Evolutionary conservation across 2,888 invertebrate genomes (phyloP).

Genomic region (Andrena marginata): DNA sequence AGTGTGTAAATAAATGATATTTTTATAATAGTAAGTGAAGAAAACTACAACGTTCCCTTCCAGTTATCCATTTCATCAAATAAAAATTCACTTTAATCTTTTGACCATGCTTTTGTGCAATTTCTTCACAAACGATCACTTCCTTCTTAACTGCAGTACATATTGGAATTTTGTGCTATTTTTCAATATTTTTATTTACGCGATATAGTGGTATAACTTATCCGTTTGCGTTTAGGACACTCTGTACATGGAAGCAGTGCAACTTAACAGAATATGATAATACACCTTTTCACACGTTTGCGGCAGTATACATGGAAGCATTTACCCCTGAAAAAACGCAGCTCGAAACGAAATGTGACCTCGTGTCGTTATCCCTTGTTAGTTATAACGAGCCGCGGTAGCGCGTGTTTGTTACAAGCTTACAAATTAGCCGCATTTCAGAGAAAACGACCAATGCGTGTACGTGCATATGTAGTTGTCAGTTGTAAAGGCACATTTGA

Average conservation of each 20-base stretch:
- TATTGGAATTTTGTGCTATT: background rate
- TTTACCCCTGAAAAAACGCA: constrained; percentile 54
- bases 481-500: background rate
- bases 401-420: constrained; percentile 74
- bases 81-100: too few species aligned
- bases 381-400: constrained; percentile 80
- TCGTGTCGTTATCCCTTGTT: constrained; percentile 82
- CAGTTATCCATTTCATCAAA: background rate
- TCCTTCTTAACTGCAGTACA: background rate
- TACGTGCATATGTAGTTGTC: constrained; percentile 20
- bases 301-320: constrained; percentile 35
- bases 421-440: constrained; percentile 70
- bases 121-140: background rate
- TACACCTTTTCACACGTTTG: constrained; percentile 13
- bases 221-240: background rate
- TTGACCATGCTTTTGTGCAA: background rate
- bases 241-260: background rate
- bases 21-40: too few species aligned
- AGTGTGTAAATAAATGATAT: too few species aligned
- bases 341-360: constrained; percentile 58
- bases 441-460: constrained; percentile 45
- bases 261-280: constrained; percentile 20
- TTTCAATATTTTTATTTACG: background rate
- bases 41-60: background rate
- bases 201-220: background rate